These are phyloP conservation scores for Musca domestica DNA, from an alignment of 1,140 invertebrate species.

Conservation along the genomic window DNA sequence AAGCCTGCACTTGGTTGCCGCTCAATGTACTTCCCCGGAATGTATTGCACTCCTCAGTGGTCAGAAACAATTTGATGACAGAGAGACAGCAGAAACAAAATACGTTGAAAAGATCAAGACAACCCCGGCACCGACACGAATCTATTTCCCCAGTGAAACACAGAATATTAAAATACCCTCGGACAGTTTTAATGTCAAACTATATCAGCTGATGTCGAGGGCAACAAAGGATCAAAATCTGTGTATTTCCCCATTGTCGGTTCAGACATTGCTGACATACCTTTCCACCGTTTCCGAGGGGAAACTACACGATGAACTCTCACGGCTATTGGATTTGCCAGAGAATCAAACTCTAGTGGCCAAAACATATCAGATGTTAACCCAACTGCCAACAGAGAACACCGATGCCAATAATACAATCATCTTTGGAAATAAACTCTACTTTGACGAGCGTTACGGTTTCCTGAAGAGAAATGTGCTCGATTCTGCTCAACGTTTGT, in stretches of 20 bases:
- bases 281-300: slow-evolving; percentile 33
- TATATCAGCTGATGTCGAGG: slow-evolving; percentile 33
- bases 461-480: slow-evolving; percentile 26
- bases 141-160: too few species aligned
- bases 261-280: slow-evolving; percentile 37
- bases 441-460: slow-evolving; percentile 29
- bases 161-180: too few species aligned
- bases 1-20: too few species aligned
- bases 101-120: too few species aligned
- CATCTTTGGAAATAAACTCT: slow-evolving; percentile 38
- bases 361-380: neutral
- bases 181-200: slow-evolving; percentile 32
- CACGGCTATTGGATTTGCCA: slow-evolving; percentile 22
- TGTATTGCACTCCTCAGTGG: too few species aligned
- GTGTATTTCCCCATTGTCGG: slow-evolving; percentile 40
- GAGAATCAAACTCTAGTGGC: neutral
- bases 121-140: too few species aligned
- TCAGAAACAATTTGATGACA: too few species aligned
- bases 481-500: slow-evolving; percentile 22
- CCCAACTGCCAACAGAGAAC: neutral
- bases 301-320: slow-evolving; percentile 31
- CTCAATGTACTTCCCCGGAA: too few species aligned
- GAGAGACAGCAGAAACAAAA: too few species aligned
- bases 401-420: slow-evolving; percentile 24
- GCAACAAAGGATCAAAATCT: slow-evolving; percentile 27